Conservation (phyloP, 1,140 invertebrate species). For the Ostrea edulis region DNA sequence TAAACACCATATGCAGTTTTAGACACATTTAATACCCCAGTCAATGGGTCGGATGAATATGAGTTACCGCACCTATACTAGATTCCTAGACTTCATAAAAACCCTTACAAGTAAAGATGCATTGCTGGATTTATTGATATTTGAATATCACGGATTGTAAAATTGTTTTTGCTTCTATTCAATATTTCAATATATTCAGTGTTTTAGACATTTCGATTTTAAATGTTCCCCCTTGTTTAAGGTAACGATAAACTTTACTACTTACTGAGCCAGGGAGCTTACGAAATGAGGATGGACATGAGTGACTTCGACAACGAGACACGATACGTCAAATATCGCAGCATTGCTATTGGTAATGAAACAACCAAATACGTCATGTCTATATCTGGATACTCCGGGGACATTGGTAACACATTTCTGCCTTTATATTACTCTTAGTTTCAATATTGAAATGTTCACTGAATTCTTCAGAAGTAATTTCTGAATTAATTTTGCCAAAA, state of each 20-base stretch:
- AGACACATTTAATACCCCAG: too few species aligned
- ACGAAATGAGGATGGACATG: slow-evolving; percentile 17
- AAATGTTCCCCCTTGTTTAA: background rate
- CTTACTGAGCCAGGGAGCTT: background rate
- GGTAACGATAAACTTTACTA: background rate
- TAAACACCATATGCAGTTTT: too few species aligned
- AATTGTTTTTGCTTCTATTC: too few species aligned
- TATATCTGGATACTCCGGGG: background rate
- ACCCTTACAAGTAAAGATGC: too few species aligned
- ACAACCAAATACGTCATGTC: background rate
- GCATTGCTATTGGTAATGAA: background rate
- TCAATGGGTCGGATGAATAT: too few species aligned
- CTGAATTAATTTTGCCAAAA: background rate
- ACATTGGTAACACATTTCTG: background rate
- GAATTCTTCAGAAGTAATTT: background rate
- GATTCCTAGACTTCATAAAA: too few species aligned
- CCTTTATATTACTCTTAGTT: background rate
- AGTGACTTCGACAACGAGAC: background rate
- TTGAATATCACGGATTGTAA: too few species aligned
- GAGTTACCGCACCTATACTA: too few species aligned
- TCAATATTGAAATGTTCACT: background rate
- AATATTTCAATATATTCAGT: too few species aligned
- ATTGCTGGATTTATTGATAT: too few species aligned
- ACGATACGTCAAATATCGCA: background rate
- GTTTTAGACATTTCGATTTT: too few species aligned